Conservation (phyloP, 2,888 invertebrate species). For the Pyrocoelia pectoralis region DNA sequence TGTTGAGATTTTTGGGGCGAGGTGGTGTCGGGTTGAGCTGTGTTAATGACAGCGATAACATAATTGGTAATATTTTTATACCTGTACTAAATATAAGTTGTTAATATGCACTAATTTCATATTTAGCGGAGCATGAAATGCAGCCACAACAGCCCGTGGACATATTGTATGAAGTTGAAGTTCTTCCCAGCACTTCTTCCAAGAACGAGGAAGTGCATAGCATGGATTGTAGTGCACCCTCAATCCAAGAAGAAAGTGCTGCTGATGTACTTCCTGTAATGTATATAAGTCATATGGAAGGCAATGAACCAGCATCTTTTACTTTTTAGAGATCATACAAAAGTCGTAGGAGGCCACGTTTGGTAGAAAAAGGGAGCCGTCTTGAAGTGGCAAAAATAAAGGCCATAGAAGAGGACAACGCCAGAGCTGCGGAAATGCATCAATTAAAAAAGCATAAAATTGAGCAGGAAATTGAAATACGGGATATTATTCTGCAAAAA, state of each 20-base stretch:
- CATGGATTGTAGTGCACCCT: background rate
- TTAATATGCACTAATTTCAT: too few species aligned
- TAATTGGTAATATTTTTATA: constrained; percentile 1
- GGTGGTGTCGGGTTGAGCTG: constrained; percentile 4
- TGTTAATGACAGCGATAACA: background rate
- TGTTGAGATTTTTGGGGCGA: background rate
- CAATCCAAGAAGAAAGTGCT: too few species aligned
- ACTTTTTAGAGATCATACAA: too few species aligned
- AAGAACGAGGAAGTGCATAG: constrained; percentile 1
- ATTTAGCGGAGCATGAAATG: background rate
- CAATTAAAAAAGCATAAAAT: background rate
- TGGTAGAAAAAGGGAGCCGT: background rate
- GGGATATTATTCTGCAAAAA: background rate
- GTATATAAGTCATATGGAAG: background rate
- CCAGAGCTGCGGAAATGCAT: constrained; percentile 3
- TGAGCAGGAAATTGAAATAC: background rate
- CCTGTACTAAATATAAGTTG: constrained; percentile 2
- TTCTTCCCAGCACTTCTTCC: constrained; percentile 4
- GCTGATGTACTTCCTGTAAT: background rate
- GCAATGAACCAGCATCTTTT: too few species aligned
- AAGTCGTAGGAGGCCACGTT: background rate
- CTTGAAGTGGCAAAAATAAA: constrained; percentile 3
- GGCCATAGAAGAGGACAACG: background rate
- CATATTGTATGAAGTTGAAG: too few species aligned
- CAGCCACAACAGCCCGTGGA: too few species aligned